Evolutionary conservation across 2,797 vertebrate genomes (phyloP).

Genomic region (Bovichtus variegatus): DNA sequence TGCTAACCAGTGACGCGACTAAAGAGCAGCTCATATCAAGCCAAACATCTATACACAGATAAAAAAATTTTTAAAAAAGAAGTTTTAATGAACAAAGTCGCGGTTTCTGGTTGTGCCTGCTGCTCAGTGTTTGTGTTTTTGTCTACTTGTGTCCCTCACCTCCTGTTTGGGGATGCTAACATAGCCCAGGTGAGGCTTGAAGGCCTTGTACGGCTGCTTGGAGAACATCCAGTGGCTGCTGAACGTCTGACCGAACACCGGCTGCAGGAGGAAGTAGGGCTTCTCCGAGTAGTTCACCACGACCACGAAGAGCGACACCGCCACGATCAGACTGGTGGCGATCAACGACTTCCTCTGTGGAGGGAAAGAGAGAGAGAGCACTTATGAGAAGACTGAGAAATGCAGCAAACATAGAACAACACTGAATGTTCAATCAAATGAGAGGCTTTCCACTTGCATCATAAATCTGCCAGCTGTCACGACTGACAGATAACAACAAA

Average conservation of each 20-base stretch:
- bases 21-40: not conserved
- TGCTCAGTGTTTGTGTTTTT: not conserved
- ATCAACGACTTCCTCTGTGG: constrained; percentile 91
- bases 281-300: constrained; percentile 90
- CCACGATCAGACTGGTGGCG: constrained; percentile 88
- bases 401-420: not conserved
- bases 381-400: constrained; percentile 3
- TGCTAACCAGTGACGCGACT: not conserved
- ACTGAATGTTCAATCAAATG: not conserved
- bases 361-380: not conserved
- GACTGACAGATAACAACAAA: not conserved
- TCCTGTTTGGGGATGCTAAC: constrained; percentile 92
- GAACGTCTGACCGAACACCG: constrained; percentile 89
- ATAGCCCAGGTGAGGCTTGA: constrained; percentile 92
- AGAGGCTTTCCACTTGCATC: not conserved
- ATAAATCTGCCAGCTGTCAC: not conserved
- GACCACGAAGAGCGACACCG: constrained; percentile 90
- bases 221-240: constrained; percentile 89
- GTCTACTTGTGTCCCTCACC: constrained; percentile 83
- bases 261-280: constrained; percentile 89
- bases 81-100: not conserved
- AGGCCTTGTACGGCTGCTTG: constrained; percentile 85
- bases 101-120: not conserved
- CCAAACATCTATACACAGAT: not conserved
- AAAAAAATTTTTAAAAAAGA: not conserved